Evolutionary conservation across 2,797 vertebrate species (phyloP).

Genomic region (Carcharodon carcharias): DNA sequence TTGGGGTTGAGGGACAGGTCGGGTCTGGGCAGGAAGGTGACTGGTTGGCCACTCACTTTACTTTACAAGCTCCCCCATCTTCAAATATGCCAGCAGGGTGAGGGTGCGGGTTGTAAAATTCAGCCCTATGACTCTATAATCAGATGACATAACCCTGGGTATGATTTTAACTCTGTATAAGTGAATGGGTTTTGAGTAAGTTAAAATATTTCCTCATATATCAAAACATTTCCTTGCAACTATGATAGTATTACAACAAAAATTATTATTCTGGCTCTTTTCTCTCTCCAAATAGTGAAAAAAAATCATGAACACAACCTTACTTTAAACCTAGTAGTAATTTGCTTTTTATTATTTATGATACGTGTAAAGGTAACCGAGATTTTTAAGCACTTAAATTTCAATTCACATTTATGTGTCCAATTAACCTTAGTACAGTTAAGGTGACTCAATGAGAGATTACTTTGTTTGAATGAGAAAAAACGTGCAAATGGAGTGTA

Average conservation of each 20-base stretch:
- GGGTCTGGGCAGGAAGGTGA: no score
- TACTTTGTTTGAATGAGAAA: neutral
- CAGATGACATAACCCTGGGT: neutral
- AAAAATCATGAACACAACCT: neutral
- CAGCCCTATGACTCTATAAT: neutral
- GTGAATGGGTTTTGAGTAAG: neutral
- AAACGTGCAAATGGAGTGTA: no score
- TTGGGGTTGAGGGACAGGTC: no score
- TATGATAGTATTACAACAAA: neutral
- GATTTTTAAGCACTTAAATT: neutral
- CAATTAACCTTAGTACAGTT: neutral
- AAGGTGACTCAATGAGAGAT: neutral
- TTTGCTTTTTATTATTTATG: neutral
- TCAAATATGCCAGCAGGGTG: no score
- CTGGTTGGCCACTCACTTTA: no score
- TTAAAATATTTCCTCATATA: neutral
- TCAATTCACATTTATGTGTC: neutral
- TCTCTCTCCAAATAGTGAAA: neutral
- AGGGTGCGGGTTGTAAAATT: no score
- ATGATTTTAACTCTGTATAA: neutral
- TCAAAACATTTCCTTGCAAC: neutral
- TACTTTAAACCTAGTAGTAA: neutral
- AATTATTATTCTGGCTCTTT: neutral
- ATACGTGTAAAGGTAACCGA: neutral
- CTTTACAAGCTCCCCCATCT: no score